Percentiles rank a stretch among this genome's conserved stretches.
phyloP scores from a whole-genome alignment of 92 coral and sea anemone species.

The Umimayanthus chanpuru region DNA sequence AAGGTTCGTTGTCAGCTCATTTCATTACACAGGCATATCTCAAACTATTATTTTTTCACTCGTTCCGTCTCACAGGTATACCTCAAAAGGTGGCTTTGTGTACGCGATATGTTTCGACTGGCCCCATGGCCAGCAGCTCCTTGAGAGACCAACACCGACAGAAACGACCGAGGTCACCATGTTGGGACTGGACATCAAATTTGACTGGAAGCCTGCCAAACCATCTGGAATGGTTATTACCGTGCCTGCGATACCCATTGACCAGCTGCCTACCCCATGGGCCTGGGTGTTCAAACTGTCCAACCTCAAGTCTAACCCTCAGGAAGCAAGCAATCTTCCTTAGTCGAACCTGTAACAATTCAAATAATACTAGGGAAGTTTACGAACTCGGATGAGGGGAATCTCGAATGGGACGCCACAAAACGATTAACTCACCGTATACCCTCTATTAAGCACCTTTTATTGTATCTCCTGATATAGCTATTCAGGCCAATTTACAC shows the following conservation, averaged over 20 bases:
- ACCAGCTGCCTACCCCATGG: slow-evolving; percentile 83
- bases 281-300: slow-evolving; percentile 90
- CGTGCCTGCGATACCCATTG: slow-evolving; percentile 71
- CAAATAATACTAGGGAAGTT: no score
- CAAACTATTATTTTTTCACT: no score
- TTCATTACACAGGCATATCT: no score
- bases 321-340: neutral
- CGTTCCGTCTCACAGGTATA: slow-evolving; percentile 68
- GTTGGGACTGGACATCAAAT: slow-evolving; percentile 62
- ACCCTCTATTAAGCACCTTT: no score
- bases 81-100: slow-evolving; percentile 67
- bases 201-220: slow-evolving; percentile 61
- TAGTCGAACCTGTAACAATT: neutral
- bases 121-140: slow-evolving; percentile 66
- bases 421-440: no score
- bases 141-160: slow-evolving; percentile 58
- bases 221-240: slow-evolving; percentile 65
- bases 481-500: no score
- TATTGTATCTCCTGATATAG: no score
- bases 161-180: slow-evolving; percentile 63
- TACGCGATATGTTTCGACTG: slow-evolving; percentile 82
- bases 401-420: no score
- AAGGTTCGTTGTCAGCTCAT: neutral
- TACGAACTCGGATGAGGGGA: no score
- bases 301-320: slow-evolving; percentile 1